phyloP scores from a whole-genome alignment of 2,113 vertebrate genomes.

The Pungitius pungitius region DNA sequence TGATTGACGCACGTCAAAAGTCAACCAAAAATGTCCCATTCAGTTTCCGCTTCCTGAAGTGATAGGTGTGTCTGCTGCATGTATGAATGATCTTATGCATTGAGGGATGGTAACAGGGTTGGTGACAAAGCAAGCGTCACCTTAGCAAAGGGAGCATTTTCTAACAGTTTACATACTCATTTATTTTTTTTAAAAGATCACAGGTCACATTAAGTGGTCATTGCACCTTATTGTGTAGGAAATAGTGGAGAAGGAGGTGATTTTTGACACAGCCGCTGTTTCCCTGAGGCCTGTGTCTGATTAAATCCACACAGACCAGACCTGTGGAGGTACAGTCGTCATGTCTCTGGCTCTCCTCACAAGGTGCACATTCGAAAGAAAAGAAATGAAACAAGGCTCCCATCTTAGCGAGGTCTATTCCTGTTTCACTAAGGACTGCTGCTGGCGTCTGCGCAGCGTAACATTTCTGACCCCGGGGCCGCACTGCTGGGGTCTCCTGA shows the following conservation, averaged over 20 bases:
- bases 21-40: too few species aligned
- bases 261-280: not conserved
- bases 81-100: not conserved
- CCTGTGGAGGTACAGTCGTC: slow-evolving; percentile 12
- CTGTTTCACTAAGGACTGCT: slow-evolving; percentile 47
- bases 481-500: slow-evolving; percentile 54
- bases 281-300: slow-evolving; percentile 41
- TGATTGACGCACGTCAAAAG: not conserved
- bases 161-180: not conserved
- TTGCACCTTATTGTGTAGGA: not conserved
- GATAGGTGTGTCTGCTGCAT: not conserved
- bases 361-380: slow-evolving; percentile 25
- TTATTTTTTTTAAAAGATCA: not conserved
- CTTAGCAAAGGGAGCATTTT: not conserved
- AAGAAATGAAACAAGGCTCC: slow-evolving; percentile 7
- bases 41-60: not conserved
- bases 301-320: slow-evolving; percentile 32
- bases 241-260: not conserved
- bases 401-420: slow-evolving; percentile 44
- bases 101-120: not conserved
- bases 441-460: slow-evolving; percentile 54
- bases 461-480: slow-evolving; percentile 50
- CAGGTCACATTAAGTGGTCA: not conserved
- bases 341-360: slow-evolving; percentile 46
- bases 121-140: too few species aligned